Evolutionary conservation across 2,888 invertebrate genomes (phyloP).

Genomic region (Cerceris ruficornis): DNA sequence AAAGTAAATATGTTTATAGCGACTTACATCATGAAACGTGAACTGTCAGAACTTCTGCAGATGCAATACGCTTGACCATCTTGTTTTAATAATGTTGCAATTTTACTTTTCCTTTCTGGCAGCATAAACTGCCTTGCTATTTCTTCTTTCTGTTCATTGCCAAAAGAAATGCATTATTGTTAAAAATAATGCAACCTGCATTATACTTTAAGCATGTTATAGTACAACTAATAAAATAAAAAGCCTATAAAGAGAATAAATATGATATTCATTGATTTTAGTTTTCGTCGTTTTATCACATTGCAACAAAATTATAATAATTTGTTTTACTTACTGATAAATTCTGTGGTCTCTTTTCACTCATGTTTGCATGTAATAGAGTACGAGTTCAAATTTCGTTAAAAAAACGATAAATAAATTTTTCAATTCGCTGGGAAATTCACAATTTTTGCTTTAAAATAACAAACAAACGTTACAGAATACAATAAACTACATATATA

Average conservation of each 20-base stretch:
- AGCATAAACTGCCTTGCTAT: conserved; percentile 94
- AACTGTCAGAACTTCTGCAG: conserved; percentile 96
- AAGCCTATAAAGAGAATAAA: not conserved
- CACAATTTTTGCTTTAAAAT: too few species aligned
- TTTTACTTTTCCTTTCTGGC: conserved; percentile 95
- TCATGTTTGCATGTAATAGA: conserved; percentile 21
- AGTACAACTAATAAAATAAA: not conserved
- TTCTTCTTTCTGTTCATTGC: conserved; percentile 88
- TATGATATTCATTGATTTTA: too few species aligned
- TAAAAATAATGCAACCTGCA: not conserved
- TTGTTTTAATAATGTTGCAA: conserved; percentile 92
- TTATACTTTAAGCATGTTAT: not conserved
- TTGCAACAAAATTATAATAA: too few species aligned
- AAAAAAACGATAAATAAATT: too few species aligned
- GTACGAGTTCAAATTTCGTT: too few species aligned
- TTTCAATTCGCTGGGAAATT: too few species aligned
- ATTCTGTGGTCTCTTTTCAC: conserved; percentile 61
- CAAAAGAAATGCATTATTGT: not conserved
- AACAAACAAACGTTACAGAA: too few species aligned
- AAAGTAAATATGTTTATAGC: not conserved
- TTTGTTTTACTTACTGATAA: conserved; percentile 51
- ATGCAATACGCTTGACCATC: conserved; percentile 97
- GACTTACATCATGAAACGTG: conserved; percentile 97
- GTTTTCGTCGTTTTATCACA: too few species aligned
- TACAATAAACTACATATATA: too few species aligned